These are phyloP conservation scores for Oxygymnocypris stewartii DNA, from an alignment of 2,113 vertebrate species.

Conservation along the genomic window DNA sequence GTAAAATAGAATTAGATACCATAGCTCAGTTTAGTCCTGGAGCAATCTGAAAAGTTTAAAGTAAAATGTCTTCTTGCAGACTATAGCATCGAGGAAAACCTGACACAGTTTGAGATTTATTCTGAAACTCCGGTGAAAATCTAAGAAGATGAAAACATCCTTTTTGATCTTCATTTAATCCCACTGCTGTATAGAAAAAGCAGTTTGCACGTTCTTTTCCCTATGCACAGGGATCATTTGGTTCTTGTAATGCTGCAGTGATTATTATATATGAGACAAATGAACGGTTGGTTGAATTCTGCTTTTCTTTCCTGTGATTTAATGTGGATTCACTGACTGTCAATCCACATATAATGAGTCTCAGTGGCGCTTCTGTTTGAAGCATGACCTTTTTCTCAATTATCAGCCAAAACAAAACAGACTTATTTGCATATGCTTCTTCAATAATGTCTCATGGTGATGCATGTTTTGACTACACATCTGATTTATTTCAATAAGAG, in stretches of 20 bases:
- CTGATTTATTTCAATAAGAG: not conserved
- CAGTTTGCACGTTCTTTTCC: too few species aligned
- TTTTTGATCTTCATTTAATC: too few species aligned
- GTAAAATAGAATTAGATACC: too few species aligned
- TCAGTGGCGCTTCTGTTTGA: constrained; percentile 31
- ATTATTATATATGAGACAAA: not conserved
- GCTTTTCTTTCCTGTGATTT: not conserved
- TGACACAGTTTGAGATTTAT: too few species aligned
- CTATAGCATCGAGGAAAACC: too few species aligned
- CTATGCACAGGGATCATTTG: not conserved
- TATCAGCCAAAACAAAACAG: constrained; percentile 5
- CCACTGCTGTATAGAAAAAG: too few species aligned
- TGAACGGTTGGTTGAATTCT: not conserved
- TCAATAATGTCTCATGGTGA: constrained; percentile 7
- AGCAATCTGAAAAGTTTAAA: too few species aligned
- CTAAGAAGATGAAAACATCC: too few species aligned
- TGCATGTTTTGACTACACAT: constrained; percentile 23
- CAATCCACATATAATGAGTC: constrained; percentile 21
- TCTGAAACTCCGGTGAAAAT: too few species aligned
- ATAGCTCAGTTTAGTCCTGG: too few species aligned
- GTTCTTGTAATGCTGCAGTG: not conserved
- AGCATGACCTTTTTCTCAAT: constrained; percentile 1
- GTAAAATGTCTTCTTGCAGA: too few species aligned
- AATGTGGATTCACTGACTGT: constrained; percentile 2
- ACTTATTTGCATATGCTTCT: constrained; percentile 22